These are phyloP conservation scores for Aquatica leii DNA, from an alignment of 2,888 invertebrate species.

Conservation along the genomic window DNA sequence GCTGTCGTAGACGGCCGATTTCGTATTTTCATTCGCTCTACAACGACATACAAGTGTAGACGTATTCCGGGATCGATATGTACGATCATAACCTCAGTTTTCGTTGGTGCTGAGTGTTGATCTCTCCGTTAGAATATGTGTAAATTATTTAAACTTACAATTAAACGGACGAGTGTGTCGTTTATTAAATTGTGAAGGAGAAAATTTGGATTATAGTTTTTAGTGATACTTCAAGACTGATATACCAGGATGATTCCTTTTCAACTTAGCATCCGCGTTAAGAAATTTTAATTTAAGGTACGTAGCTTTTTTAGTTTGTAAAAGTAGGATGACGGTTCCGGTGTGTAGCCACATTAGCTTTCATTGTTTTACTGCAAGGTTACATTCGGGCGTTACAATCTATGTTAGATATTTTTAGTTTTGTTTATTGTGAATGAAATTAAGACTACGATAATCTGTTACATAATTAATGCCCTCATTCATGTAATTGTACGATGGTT, in stretches of 20 bases:
- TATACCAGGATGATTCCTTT: conserved; percentile 23
- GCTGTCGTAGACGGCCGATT: conserved; percentile 39
- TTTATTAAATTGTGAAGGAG: conserved; percentile 10
- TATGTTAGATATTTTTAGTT: conserved; percentile 2
- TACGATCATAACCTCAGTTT: conserved; percentile 40
- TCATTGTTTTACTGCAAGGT: neutral
- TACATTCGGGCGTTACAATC: conserved; percentile 1
- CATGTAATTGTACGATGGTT: no score
- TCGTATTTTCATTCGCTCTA: conserved; percentile 39
- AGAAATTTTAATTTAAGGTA: conserved; percentile 22
- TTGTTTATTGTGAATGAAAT: conserved; percentile 19
- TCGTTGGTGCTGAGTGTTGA: conserved; percentile 8
- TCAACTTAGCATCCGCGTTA: conserved; percentile 19
- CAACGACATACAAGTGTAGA: conserved; percentile 32
- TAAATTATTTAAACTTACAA: conserved; percentile 3
- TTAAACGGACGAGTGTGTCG: conserved; percentile 24
- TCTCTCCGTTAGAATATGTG: conserved; percentile 17
- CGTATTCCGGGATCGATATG: conserved; percentile 45
- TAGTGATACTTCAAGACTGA: conserved; percentile 31
- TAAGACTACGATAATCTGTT: conserved; percentile 15
- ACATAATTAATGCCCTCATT: conserved; percentile 16
- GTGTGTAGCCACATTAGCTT: neutral
- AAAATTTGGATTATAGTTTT: conserved; percentile 7
- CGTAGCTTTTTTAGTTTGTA: neutral
- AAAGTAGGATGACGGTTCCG: neutral